Conservation (phyloP, 2,113 vertebrate species). For the Panthera leo region DNA sequence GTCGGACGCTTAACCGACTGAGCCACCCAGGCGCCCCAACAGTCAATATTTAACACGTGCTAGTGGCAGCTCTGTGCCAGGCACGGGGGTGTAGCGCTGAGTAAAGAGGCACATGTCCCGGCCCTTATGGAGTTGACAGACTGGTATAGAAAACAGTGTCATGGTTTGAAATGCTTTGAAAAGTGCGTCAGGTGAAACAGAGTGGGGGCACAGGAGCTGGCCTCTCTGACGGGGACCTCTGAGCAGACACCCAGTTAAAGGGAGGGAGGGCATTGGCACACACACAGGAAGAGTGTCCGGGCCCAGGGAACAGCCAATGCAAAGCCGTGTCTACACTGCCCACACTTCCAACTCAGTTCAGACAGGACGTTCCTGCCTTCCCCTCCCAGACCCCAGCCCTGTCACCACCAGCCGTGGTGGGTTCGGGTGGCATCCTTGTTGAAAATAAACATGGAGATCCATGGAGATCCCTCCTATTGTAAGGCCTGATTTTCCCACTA, state of each 20-base stretch:
- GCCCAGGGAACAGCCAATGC: background rate
- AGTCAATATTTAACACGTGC: background rate
- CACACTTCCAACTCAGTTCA: background rate
- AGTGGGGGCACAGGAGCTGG: background rate
- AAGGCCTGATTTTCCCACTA: background rate
- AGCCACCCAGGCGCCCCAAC: no score
- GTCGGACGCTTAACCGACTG: no score
- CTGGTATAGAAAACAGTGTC: background rate
- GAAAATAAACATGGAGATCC: background rate
- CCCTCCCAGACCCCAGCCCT: background rate
- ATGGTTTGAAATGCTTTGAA: background rate
- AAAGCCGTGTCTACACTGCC: background rate
- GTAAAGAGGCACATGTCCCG: background rate
- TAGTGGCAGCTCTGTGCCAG: background rate
- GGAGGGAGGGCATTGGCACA: background rate
- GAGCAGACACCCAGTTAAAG: background rate
- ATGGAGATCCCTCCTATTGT: no score
- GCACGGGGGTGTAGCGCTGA: background rate
- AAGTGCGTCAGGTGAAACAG: background rate
- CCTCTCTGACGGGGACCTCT: background rate
- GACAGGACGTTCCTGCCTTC: background rate
- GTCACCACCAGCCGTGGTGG: background rate
- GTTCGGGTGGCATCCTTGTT: background rate
- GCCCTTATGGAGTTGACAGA: background rate
- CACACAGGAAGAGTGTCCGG: background rate